Percentiles rank a stretch among this genome's conserved stretches.
These are phyloP conservation scores for Vimba vimba DNA, from an alignment of 2,113 vertebrate species.

Conservation along the genomic window DNA sequence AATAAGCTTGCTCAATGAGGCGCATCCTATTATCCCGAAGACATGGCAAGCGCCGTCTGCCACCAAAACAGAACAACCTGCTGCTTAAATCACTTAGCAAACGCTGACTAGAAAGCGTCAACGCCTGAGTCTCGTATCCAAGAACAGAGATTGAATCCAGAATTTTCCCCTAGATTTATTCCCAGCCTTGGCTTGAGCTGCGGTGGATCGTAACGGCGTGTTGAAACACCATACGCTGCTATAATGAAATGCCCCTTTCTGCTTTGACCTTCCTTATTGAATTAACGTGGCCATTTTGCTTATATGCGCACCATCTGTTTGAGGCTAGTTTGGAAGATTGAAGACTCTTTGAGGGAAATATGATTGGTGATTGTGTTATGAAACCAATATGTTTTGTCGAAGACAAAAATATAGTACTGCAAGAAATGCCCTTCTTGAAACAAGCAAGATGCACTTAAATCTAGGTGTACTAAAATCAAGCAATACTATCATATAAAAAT, in stretches of 20 bases:
- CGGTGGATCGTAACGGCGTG: not conserved
- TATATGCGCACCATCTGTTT: not conserved
- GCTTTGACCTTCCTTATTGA: not conserved
- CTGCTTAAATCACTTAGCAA: conserved; percentile 37
- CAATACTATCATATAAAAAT: too few relatives aligned
- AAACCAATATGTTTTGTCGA: not conserved
- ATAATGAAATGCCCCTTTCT: not conserved
- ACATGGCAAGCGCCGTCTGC: conserved; percentile 60
- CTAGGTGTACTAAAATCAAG: too few relatives aligned
- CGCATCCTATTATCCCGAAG: conserved; percentile 64
- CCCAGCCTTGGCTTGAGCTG: not conserved
- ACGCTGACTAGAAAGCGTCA: not conserved
- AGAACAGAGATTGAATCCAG: conserved; percentile 1
- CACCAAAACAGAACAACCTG: conserved; percentile 40
- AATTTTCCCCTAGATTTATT: not conserved
- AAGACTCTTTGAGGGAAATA: not conserved
- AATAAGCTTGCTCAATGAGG: conserved; percentile 76
- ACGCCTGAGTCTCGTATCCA: not conserved
- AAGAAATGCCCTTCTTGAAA: too few relatives aligned
- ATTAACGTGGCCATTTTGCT: not conserved
- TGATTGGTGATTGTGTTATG: not conserved
- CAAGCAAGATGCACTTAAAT: too few relatives aligned
- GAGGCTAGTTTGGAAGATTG: not conserved
- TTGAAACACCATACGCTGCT: not conserved
- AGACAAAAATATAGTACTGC: too few relatives aligned